Evolutionary conservation across 1,140 invertebrate genomes (phyloP), one percentile per base, ranked within the genome.

Genomic region (Holcopasites calliopsidis): DNA sequence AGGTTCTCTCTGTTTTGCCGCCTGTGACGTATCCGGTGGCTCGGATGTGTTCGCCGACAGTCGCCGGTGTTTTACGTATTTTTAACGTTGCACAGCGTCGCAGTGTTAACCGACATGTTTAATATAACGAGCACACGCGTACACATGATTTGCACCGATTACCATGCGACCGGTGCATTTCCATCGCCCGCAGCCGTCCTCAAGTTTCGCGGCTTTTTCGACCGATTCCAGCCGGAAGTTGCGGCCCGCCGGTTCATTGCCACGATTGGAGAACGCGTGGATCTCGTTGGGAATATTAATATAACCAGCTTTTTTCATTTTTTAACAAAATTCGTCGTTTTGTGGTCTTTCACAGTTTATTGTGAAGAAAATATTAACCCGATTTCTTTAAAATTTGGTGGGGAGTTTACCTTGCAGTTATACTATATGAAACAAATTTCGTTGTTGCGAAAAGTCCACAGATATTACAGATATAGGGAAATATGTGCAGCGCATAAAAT

Each of bases 101-200:
- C 40, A 11, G 5, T 66, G 0, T 18, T 16, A 13, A 16, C 2
- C 64, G 50, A 28, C 44, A 31, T 55, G 31, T 55, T 69, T 69
- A 44, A 55, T 69, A 23, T 42, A 23, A 69, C 35, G 65, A 42
- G 8, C n/a, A 50, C 42, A 57, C 35, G 42, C 75, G 23, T 74
- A 5, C 55, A 42, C 58, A 18, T 35, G 49, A 33, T 55, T 55
- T 21, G 23, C 38, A 60, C 5, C 42, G 69, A 21, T 31, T 47
- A 72, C 69, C 69, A 72, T 50, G 69, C 52, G 69, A 21, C 47
- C 57, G 40, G 33, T 72, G 44, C 57, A 62, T 72, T 64, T 72
- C 47, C 47, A 50, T 16, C 21, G 11, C 21, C 52, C 11, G 11
- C n/a, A 42, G 38, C 38, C 2, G 11, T 44, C 16, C 23, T 16